phyloP scores from a whole-genome alignment of 2,113 vertebrate genomes.

The Anseranas semipalmata region DNA sequence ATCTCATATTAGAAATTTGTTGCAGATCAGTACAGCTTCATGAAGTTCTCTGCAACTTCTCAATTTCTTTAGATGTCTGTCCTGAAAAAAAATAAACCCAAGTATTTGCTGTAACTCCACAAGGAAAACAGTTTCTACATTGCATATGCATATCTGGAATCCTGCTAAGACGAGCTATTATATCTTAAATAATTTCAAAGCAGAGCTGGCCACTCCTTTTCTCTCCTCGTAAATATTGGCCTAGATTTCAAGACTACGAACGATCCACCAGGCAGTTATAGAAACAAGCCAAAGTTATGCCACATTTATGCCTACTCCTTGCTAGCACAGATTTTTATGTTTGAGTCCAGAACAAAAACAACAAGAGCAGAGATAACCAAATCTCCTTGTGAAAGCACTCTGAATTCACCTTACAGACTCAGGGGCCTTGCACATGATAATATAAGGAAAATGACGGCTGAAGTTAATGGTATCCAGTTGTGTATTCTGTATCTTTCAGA shows the following conservation, averaged over 20 bases:
- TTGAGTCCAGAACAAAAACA: not conserved
- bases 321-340: not conserved
- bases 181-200: not conserved
- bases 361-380: not conserved
- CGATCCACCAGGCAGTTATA: not conserved
- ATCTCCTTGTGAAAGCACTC: not conserved
- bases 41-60: not conserved
- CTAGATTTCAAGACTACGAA: not conserved
- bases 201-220: not conserved
- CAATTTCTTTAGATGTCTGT: not conserved
- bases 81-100: not conserved
- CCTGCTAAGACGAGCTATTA: not conserved
- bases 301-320: not conserved
- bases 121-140: not conserved
- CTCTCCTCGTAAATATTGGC: not conserved
- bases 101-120: not conserved
- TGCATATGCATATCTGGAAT: not conserved
- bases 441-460: not conserved
- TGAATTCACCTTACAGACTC: not conserved
- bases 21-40: not conserved
- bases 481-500: not conserved
- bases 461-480: not conserved
- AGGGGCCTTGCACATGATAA: not conserved
- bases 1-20: not conserved
- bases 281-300: not conserved